Conservation (phyloP, 2,113 vertebrate species). For the Gobiocypris rarus region DNA sequence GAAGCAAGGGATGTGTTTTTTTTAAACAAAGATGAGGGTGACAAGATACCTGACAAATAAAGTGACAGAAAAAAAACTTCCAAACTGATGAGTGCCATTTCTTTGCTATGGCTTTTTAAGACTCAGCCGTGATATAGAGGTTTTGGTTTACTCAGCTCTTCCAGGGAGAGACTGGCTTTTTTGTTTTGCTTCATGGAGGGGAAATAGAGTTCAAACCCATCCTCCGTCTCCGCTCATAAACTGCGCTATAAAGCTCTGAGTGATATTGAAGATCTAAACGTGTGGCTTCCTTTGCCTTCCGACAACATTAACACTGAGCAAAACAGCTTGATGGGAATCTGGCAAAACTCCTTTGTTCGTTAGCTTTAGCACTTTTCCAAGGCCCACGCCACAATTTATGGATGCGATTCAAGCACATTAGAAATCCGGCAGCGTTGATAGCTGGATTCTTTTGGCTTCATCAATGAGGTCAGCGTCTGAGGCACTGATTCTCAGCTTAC, state of each 20-base stretch:
- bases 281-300: background rate
- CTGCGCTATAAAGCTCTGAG: conserved; percentile 22
- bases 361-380: conserved; percentile 29
- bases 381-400: background rate
- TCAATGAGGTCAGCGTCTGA: conserved; percentile 1
- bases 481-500: background rate
- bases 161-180: conserved; percentile 29
- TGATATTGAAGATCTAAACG: conserved; percentile 43
- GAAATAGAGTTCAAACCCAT: conserved; percentile 43
- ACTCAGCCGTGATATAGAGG: background rate
- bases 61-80: background rate
- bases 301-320: conserved; percentile 16
- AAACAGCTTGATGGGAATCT: background rate
- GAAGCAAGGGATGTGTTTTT: background rate
- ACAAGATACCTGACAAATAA: conserved; percentile 12
- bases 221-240: conserved; percentile 34
- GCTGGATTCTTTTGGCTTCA: conserved; percentile 9
- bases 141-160: conserved; percentile 29
- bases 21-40: background rate
- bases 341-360: background rate
- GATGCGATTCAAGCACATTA: background rate
- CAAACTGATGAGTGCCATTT: background rate
- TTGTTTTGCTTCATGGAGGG: conserved; percentile 34
- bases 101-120: conserved; percentile 29
- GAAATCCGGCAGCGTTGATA: background rate